Base-by-base conservation (phyloP, 2,113 vertebrate species). In the Athene cunicularia region DNA sequence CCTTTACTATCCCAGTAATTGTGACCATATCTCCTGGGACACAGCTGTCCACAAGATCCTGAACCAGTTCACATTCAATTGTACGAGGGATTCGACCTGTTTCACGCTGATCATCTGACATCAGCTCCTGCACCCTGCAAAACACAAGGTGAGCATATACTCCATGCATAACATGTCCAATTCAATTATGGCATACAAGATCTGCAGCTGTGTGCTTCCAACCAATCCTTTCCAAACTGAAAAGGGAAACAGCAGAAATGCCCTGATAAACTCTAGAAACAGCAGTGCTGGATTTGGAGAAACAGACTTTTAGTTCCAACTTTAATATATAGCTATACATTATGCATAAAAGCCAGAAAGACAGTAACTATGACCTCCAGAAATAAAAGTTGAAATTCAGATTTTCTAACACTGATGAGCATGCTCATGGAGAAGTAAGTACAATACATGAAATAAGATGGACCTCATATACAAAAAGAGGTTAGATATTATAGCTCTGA, bases 31-130 rank as follows among this genome's bases (percentile, higher is more conserved):
- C 99, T 88, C 99, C 99, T 0, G 99, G 99, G 32, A 99, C 99
- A 84, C 99, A 99, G 97, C 99, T 99, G 97, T 99, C 99, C 76
- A 99, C 99, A 11, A 99, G 99, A 84, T 99, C 99, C 8, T 99
- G 98, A 70, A 98, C 97, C 90, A 99, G 98, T 63, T 99, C 99
- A 96, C 99, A 99, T 93, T 99, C 99, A 4, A 99, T 99, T 3
- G 99, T 99, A 68, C 99, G 99, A 8, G 99, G 99, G 94, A 99
- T 99, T 76, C 99, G 98, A 24, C 99, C 99, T 2, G 99, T 98
- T 97, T 99, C 99, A 91, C 98, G 98, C 88, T 99, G 99, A 90
- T 99, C 99, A 7, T 99, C 99, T 0, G 98, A 98, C 96, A 99
- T 99, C 79, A 99, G 93, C 97, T 99, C 99, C 98, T 99, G 99